phyloP scores from a whole-genome alignment of 37 sponge, comb jelly and placozoan species.

The Aplysina aerophoba region DNA sequence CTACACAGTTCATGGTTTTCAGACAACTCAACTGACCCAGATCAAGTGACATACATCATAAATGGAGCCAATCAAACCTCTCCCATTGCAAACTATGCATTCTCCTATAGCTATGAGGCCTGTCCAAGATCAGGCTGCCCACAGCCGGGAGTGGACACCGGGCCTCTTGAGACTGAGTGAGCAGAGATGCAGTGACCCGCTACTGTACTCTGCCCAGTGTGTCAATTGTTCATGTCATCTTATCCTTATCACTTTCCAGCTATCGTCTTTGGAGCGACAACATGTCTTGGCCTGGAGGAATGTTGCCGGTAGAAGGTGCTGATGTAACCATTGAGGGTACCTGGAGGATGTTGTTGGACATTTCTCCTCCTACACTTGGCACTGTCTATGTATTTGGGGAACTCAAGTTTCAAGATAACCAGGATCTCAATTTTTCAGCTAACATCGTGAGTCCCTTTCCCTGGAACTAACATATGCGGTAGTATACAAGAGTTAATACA shows the following conservation, averaged over 20 bases:
- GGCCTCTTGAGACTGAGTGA: conserved; percentile 36
- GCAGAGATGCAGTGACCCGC: background rate
- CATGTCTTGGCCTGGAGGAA: conserved; percentile 55
- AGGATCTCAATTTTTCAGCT: conserved; percentile 82
- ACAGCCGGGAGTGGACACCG: conserved; percentile 4
- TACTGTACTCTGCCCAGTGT: background rate
- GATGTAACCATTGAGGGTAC: conserved; percentile 65
- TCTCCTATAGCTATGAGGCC: conserved; percentile 58
- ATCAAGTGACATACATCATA: conserved; percentile 67
- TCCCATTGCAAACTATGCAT: conserved; percentile 36
- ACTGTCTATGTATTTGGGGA: conserved; percentile 64
- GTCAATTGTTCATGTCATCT: background rate
- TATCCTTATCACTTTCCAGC: conserved; percentile 6
- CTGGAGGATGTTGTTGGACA: conserved; percentile 83
- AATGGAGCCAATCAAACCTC: conserved; percentile 51
- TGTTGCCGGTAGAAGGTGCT: conserved; percentile 57
- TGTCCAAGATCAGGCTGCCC: conserved; percentile 79
- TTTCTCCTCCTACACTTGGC: conserved; percentile 61
- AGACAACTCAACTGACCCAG: conserved; percentile 62
- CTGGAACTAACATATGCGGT: too few relatives aligned
- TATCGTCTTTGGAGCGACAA: conserved; percentile 77
- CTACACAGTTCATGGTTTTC: conserved; percentile 71
- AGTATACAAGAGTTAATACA: too few relatives aligned
- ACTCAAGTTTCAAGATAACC: conserved; percentile 71
- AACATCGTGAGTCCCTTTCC: conserved; percentile 50